A percentile compares a stretch with the other conserved stretches of the same genome.
Evolutionary conservation across 2,797 vertebrate species (phyloP).

Genomic region (Eulemur rubriventer): DNA sequence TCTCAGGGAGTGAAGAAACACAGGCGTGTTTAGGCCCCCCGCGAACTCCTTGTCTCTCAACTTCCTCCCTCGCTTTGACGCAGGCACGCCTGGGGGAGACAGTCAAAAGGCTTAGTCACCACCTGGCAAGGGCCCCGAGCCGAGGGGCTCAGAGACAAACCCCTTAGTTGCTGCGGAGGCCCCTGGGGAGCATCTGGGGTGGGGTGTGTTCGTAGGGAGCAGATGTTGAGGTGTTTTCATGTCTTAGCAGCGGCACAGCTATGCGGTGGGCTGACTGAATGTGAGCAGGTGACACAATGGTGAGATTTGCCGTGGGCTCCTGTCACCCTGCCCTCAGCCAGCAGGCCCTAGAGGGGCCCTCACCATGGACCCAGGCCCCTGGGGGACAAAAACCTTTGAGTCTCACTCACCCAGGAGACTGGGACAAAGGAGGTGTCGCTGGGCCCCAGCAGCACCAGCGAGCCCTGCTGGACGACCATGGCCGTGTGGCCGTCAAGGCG

Average conservation of each 20-base stretch:
- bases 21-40: not conserved
- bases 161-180: not conserved
- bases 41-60: not conserved
- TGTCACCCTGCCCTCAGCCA: not conserved
- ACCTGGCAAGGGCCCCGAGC: no score
- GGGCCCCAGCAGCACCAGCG: not conserved
- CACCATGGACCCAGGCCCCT: not conserved
- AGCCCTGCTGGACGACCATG: not conserved
- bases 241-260: not conserved
- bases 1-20: not conserved
- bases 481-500: fast-evolving
- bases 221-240: not conserved
- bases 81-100: not conserved
- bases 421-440: not conserved
- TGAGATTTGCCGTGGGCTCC: not conserved
- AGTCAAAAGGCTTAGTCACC: not conserved
- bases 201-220: not conserved
- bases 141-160: not conserved
- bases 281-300: not conserved
- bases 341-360: not conserved
- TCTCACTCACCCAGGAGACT: slow-evolving; percentile 41
- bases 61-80: not conserved
- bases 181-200: not conserved
- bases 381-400: not conserved
- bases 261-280: not conserved